Conservation (phyloP, 2,888 invertebrate genomes). For the Lamproptera curius region DNA sequence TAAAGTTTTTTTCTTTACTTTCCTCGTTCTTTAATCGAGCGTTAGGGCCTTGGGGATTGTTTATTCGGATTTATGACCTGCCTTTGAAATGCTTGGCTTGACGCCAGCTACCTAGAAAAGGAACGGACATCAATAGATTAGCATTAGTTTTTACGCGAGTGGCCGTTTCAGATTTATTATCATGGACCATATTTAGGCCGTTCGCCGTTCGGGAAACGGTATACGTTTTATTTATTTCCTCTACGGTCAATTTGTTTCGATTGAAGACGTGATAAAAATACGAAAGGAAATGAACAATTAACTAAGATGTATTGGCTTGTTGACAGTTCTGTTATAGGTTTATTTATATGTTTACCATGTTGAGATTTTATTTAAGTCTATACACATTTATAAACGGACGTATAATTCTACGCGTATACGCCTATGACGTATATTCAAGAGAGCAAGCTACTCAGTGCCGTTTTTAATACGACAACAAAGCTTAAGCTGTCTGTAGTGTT, state of each 20-base stretch:
- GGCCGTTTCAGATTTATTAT: conserved; percentile 10
- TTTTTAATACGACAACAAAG: no score
- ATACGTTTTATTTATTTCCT: background rate
- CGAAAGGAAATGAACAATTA: conserved; percentile 1
- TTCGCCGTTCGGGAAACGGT: conserved; percentile 3
- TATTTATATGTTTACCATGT: no score
- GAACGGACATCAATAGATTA: conserved; percentile 21
- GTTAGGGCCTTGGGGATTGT: conserved; percentile 20
- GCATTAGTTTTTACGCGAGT: conserved; percentile 25
- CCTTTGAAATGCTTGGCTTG: conserved; percentile 18
- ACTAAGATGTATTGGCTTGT: background rate
- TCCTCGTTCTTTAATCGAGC: conserved; percentile 16
- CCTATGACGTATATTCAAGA: no score
- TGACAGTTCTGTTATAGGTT: no score
- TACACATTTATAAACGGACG: no score
- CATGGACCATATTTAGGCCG: conserved; percentile 5
- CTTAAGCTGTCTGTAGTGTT: no score
- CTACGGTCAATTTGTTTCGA: conserved; percentile 1
- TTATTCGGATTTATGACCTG: conserved; percentile 22
- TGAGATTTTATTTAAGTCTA: no score
- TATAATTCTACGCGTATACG: no score
- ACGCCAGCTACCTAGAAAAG: conserved; percentile 22
- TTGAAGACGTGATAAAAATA: background rate
- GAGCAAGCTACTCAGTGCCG: no score
- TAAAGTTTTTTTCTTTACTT: conserved; percentile 13